phyloP scores from a whole-genome alignment of 2,113 vertebrate species.

The Glaucidium brasilianum region DNA sequence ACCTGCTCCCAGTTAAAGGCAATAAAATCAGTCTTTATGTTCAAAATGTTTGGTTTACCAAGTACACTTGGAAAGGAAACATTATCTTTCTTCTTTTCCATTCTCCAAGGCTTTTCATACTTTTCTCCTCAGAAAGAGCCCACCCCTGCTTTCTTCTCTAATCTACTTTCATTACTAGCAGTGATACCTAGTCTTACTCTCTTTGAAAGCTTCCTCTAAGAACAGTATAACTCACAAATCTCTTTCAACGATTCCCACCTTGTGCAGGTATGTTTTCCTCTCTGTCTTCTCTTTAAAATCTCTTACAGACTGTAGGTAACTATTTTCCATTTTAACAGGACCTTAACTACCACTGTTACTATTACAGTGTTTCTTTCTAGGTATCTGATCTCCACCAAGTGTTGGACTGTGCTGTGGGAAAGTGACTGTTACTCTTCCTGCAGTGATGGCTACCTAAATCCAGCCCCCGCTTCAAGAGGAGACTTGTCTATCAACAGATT shows the following conservation, averaged over 20 bases:
- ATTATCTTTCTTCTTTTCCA: background rate
- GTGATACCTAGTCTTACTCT: accelerated
- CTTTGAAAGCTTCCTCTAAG: background rate
- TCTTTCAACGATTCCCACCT: background rate
- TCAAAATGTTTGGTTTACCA: background rate
- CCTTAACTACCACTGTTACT: background rate
- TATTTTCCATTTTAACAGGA: background rate
- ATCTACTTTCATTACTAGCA: background rate
- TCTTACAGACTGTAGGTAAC: too few relatives aligned
- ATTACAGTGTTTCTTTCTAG: background rate
- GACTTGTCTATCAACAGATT: background rate
- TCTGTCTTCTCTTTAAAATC: background rate
- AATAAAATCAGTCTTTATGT: background rate
- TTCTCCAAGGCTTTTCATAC: background rate
- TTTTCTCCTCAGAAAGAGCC: background rate
- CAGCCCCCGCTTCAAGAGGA: background rate
- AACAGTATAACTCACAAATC: background rate
- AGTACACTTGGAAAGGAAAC: background rate
- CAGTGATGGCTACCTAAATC: background rate
- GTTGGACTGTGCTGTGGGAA: background rate
- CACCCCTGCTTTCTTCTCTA: background rate
- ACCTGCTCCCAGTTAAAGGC: background rate
- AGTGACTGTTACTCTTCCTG: background rate
- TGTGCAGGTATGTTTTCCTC: background rate
- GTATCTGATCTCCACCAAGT: background rate